These are phyloP conservation scores for Otocyon megalotis DNA, from an alignment of 2,113 vertebrate genomes.

Conservation along the genomic window DNA sequence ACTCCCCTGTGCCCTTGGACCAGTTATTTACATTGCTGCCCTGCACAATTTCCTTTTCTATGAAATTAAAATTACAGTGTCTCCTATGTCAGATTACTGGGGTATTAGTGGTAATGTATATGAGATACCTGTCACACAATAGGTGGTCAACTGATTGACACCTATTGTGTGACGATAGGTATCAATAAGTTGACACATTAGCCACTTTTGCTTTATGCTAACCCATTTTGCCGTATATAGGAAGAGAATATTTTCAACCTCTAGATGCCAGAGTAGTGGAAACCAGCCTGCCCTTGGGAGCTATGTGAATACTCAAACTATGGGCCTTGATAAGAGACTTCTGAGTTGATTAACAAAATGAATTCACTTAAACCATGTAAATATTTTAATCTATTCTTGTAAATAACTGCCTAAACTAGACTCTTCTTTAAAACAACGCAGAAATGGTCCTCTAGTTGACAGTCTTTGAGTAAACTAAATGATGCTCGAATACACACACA, in stretches of 20 bases:
- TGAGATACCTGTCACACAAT: background rate
- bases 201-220: background rate
- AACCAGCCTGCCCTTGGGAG: background rate
- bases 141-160: background rate
- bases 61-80: background rate
- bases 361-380: background rate
- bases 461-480: background rate
- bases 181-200: background rate
- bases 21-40: rapidly evolving
- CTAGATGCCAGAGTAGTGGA: background rate
- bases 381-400: background rate
- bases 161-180: too few species aligned
- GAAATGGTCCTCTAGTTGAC: background rate
- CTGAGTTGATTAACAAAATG: background rate
- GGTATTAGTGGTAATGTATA: background rate
- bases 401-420: background rate
- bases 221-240: background rate
- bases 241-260: background rate
- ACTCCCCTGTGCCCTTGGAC: background rate
- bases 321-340: background rate
- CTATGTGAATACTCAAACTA: background rate
- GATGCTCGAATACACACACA: background rate
- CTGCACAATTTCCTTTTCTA: background rate
- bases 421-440: background rate
- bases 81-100: background rate